Conservation (phyloP, 2,888 invertebrate genomes). For the Noctuana brunneofusca region DNA sequence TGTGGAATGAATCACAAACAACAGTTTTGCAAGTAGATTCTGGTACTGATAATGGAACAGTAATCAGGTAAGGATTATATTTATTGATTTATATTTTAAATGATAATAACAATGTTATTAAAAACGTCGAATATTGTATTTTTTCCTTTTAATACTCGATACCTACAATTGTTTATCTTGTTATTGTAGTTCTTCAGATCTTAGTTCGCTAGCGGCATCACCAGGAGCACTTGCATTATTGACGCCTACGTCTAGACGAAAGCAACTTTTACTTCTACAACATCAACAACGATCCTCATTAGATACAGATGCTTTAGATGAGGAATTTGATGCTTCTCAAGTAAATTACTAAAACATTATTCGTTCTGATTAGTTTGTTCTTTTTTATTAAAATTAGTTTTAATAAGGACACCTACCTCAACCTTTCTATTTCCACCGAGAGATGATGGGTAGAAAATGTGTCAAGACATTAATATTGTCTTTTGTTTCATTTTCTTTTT, state of each 20-base stretch:
- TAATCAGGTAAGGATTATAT: constrained; percentile 64
- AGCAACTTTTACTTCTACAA: constrained; percentile 89
- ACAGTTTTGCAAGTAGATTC: constrained; percentile 91
- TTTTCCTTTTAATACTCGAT: too few relatives aligned
- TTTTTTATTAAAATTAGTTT: too few relatives aligned
- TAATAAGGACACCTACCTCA: too few relatives aligned
- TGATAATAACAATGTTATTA: too few relatives aligned
- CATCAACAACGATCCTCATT: constrained; percentile 94
- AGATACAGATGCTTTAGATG: constrained; percentile 91
- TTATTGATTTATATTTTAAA: not conserved
- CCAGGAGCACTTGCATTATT: constrained; percentile 84
- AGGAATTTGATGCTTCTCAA: constrained; percentile 86
- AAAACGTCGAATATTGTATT: too few relatives aligned
- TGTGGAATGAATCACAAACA: constrained; percentile 95
- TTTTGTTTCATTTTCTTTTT: too few relatives aligned
- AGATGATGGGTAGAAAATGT: too few relatives aligned
- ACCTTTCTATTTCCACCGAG: too few relatives aligned
- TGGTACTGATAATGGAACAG: constrained; percentile 85
- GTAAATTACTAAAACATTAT: too few relatives aligned
- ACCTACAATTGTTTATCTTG: too few relatives aligned
- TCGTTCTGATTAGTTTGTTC: too few relatives aligned
- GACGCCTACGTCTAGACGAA: constrained; percentile 90
- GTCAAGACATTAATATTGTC: too few relatives aligned
- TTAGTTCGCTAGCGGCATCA: constrained; percentile 78
- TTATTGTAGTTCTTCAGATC: constrained; percentile 70